Conservation (phyloP, 1,140 invertebrate genomes). For the Oedothorax gibbosus region DNA sequence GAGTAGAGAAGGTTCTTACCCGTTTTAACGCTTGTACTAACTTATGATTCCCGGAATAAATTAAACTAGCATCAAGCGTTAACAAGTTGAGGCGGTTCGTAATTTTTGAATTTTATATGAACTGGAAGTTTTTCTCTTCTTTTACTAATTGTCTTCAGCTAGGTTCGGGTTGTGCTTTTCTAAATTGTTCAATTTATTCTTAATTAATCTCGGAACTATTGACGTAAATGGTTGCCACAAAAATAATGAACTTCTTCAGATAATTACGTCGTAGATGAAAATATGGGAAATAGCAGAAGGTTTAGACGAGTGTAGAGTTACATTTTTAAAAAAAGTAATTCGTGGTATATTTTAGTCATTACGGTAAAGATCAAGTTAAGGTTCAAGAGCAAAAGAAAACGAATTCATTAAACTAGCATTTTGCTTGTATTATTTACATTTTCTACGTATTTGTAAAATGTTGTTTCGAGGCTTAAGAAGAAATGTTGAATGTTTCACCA, state of each 20-base stretch:
- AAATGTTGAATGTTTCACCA: too few relatives aligned
- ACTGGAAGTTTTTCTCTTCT: constrained; percentile 21
- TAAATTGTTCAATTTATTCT: constrained; percentile 60
- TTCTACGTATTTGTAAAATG: constrained; percentile 21
- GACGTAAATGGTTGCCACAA: constrained; percentile 56
- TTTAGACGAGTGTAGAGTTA: constrained; percentile 49
- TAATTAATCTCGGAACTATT: constrained; percentile 58
- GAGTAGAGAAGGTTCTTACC: constrained; percentile 17
- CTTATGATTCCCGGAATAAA: constrained; percentile 41
- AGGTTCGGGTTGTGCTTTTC: constrained; percentile 48
- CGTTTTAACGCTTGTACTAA: constrained; percentile 50
- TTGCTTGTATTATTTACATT: constrained; percentile 4
- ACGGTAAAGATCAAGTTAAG: constrained; percentile 38
- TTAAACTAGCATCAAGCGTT: constrained; percentile 46
- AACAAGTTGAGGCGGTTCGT: constrained; percentile 40
- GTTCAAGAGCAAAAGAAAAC: constrained; percentile 21
- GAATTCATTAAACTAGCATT: constrained; percentile 40
- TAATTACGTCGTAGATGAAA: constrained; percentile 57
- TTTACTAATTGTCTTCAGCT: constrained; percentile 31
- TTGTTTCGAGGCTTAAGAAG: too few relatives aligned
- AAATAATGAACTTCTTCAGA: constrained; percentile 58
- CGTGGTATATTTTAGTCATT: constrained; percentile 43
- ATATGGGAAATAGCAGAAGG: constrained; percentile 57
- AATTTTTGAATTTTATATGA: constrained; percentile 59
- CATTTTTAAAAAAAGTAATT: constrained; percentile 30